A percentile compares a stretch with the other conserved stretches of the same genome.
Evolutionary conservation across 2,797 vertebrate species (phyloP).

Genomic region (Hirundo rustica): DNA sequence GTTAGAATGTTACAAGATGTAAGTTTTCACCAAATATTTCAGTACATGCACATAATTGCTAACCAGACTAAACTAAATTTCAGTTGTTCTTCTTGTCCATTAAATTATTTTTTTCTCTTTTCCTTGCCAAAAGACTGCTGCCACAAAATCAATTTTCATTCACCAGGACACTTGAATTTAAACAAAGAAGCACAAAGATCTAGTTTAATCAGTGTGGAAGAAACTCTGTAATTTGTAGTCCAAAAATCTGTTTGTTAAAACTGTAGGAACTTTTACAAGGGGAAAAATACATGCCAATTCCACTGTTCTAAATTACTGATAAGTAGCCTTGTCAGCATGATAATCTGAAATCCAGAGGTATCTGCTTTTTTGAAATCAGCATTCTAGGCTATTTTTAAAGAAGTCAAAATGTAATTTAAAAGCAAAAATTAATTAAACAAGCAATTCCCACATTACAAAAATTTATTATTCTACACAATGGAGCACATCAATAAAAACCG

Average conservation of each 20-base stretch:
- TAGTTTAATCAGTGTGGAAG: neutral
- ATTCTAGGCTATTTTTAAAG: neutral
- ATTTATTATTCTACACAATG: conserved; percentile 52
- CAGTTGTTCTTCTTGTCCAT: neutral
- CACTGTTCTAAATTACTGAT: neutral
- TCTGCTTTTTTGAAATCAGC: neutral
- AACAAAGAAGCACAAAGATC: neutral
- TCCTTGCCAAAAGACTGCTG: neutral
- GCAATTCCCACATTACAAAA: neutral
- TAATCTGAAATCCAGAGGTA: neutral
- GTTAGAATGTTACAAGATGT: neutral
- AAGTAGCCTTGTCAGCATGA: neutral
- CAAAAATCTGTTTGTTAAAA: neutral
- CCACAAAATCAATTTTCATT: neutral
- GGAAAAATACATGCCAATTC: neutral
- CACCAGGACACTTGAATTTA: neutral
- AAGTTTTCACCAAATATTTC: neutral
- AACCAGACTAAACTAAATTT: neutral
- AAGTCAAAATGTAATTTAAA: conserved; percentile 31
- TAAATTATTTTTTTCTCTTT: neutral
- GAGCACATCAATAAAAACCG: conserved; percentile 58
- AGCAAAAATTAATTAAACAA: conserved; percentile 66
- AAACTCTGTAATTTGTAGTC: neutral
- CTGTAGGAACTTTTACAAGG: neutral
- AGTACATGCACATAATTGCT: neutral